phyloP scores from a whole-genome alignment of 2,113 vertebrate species.

The Pandion haliaetus region DNA sequence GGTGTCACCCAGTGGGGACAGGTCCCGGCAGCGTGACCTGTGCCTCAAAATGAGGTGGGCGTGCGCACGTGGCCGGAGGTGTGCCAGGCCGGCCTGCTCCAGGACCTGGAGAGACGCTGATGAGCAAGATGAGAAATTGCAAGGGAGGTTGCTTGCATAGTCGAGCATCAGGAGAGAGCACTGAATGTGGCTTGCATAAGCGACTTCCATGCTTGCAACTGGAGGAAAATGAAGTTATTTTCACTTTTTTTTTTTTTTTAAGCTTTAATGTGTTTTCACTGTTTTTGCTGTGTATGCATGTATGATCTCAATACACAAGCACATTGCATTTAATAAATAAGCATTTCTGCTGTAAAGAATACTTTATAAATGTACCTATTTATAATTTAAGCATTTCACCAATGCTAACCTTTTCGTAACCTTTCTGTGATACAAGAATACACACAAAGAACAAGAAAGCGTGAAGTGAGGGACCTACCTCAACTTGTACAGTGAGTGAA shows the following conservation, averaged over 20 bases:
- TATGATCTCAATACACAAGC: background rate
- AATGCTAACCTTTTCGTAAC: background rate
- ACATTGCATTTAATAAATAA: background rate
- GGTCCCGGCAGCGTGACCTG: accelerated
- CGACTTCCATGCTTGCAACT: background rate
- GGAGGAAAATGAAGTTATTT: background rate
- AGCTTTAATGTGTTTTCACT: background rate
- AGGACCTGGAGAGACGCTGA: background rate
- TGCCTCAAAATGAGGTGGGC: background rate
- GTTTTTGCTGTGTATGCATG: background rate
- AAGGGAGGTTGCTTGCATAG: background rate
- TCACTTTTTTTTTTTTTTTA: background rate
- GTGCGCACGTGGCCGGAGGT: accelerated
- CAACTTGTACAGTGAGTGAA: background rate
- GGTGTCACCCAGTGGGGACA: background rate
- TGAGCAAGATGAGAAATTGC: background rate
- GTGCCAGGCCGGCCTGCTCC: background rate
- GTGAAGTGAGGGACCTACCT: background rate
- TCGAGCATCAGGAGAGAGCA: background rate
- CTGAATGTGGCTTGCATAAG: background rate
- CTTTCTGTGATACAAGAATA: background rate
- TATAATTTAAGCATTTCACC: background rate
- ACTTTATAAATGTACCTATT: background rate
- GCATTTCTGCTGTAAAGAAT: background rate
- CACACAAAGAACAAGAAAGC: background rate